Percentiles rank a stretch among this genome's conserved stretches.
Evolutionary conservation across 2,797 vertebrate species (phyloP).

Genomic region (Bovichtus variegatus): DNA sequence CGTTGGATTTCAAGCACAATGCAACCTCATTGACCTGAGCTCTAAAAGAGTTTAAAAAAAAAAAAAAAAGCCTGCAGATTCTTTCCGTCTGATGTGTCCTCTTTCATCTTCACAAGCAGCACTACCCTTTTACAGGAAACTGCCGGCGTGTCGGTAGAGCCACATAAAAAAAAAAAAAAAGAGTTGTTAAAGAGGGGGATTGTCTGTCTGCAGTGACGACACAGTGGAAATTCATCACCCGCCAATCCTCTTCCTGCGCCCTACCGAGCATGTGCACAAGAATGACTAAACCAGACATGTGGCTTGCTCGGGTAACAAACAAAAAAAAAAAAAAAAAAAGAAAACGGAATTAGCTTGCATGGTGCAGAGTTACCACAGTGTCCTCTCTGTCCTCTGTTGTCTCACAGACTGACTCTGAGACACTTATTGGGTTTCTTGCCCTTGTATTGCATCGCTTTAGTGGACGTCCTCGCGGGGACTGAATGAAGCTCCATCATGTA

Average conservation of each 20-base stretch:
- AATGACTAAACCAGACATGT: slow-evolving; percentile 21
- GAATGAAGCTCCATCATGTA: not conserved
- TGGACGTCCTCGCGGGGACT: not conserved
- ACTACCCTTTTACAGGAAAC: not conserved
- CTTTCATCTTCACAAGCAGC: slow-evolving; percentile 16
- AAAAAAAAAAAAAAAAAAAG: no score
- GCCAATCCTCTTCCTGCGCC: slow-evolving; percentile 10
- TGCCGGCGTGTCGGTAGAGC: not conserved
- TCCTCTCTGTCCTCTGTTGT: not conserved
- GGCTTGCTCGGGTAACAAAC: not conserved
- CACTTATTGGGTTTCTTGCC: not conserved
- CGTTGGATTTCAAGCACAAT: slow-evolving; percentile 19
- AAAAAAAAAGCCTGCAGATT: not conserved
- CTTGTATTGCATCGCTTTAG: not conserved
- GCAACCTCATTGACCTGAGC: not conserved
- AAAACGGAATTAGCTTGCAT: no score
- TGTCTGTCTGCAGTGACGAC: slow-evolving; percentile 41
- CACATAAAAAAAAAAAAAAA: not conserved
- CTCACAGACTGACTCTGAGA: not conserved
- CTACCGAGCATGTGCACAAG: slow-evolving; percentile 34
- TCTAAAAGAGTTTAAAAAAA: no score
- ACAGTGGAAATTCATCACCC: slow-evolving; percentile 32
- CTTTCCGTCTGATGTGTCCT: slow-evolving; percentile 10
- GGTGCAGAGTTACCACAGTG: not conserved
- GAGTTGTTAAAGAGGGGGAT: not conserved